Conservation (phyloP, 2,797 vertebrate genomes). For the Myiothlypis coronata region DNA sequence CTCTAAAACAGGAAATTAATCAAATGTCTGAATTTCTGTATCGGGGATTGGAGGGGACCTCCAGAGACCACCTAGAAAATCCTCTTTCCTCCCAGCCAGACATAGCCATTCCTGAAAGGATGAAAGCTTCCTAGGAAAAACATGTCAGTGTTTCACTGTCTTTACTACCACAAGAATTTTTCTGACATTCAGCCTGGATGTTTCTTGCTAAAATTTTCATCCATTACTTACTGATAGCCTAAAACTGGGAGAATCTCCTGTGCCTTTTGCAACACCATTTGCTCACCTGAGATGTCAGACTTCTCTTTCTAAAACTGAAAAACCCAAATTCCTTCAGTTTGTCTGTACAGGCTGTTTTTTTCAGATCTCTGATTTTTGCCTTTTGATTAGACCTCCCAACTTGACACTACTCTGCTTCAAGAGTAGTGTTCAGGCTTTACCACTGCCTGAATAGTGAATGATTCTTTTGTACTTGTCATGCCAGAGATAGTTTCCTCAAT, state of each 20-base stretch:
- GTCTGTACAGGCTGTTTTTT: not conserved
- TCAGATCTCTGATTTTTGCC: not conserved
- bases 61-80: not conserved
- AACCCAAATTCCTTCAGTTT: not conserved
- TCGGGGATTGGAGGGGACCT: not conserved
- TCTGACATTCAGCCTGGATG: fast-evolving
- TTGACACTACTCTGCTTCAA: not conserved
- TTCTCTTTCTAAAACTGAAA: not conserved
- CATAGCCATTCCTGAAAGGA: not conserved
- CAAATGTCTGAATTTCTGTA: not conserved
- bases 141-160: not conserved
- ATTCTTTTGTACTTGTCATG: not conserved
- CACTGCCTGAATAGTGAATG: not conserved
- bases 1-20: not conserved
- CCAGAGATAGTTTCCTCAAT: not conserved
- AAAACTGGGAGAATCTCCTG: not conserved
- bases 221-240: not conserved
- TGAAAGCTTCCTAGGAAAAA: not conserved
- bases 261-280: not conserved
- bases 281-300: not conserved
- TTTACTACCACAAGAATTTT: not conserved
- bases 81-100: not conserved
- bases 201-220: not conserved
- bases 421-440: not conserved
- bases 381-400: not conserved